Evolutionary conservation across 1,140 invertebrate species (phyloP).

Genomic region (Pseudomyrmex dendroicus): DNA sequence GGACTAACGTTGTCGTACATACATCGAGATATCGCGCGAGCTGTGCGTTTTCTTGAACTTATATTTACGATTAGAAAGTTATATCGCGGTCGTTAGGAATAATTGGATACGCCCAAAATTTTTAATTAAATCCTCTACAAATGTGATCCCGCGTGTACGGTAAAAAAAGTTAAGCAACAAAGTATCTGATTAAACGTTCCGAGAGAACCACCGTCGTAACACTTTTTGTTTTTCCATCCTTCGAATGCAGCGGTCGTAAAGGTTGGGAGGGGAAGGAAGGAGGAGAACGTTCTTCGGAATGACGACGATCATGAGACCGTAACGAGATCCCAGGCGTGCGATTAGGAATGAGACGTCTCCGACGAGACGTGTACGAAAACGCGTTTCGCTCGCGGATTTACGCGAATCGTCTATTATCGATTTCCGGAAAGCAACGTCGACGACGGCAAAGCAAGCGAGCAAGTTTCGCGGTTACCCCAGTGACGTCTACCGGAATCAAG

Average conservation of each 20-base stretch:
- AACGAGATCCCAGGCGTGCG: slow-evolving; percentile 31
- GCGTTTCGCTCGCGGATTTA: slow-evolving; percentile 28
- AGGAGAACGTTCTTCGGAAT: not conserved
- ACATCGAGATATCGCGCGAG: not conserved
- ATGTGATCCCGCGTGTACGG: not conserved
- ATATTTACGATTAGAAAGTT: slow-evolving; percentile 20
- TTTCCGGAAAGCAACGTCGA: slow-evolving; percentile 32
- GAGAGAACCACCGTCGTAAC: not conserved
- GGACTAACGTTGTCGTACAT: not conserved
- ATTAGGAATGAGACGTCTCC: slow-evolving; percentile 29
- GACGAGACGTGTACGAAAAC: not conserved
- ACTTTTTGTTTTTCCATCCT: not conserved
- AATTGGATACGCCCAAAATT: not conserved
- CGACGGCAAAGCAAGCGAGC: not conserved
- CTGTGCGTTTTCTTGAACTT: not conserved
- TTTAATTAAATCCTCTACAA: slow-evolving; percentile 28
- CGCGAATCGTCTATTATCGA: slow-evolving; percentile 39
- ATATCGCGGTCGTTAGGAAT: not conserved
- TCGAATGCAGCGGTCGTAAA: slow-evolving; percentile 18
- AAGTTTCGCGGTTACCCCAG: slow-evolving; percentile 61
- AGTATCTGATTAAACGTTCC: slow-evolving; percentile 12
- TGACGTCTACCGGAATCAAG: slow-evolving; percentile 71
- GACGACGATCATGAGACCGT: not conserved
- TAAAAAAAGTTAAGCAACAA: not conserved
- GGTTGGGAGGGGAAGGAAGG: not conserved